phyloP scores from a whole-genome alignment of 2,113 vertebrate species.

The Promerops cafer region DNA sequence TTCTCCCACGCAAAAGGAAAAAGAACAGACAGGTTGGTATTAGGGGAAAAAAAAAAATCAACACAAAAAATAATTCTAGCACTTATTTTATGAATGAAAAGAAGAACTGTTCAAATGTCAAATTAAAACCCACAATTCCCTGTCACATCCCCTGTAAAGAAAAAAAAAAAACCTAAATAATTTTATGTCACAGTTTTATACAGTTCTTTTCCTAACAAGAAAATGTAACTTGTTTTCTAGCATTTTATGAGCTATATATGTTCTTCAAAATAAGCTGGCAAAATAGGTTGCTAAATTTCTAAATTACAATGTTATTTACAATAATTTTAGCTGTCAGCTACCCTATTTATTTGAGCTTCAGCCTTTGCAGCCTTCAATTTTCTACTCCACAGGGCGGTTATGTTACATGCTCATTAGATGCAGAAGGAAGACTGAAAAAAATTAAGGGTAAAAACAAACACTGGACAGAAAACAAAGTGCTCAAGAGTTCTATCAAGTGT shows the following conservation, averaged over 20 bases:
- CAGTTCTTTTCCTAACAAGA: background rate
- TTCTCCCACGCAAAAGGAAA: background rate
- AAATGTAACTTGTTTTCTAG: background rate
- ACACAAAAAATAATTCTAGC: background rate
- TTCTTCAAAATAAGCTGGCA: background rate
- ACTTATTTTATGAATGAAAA: background rate
- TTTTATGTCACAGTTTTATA: background rate
- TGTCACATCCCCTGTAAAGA: background rate
- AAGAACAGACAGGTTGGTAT: background rate
- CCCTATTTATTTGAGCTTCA: background rate
- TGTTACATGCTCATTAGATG: background rate
- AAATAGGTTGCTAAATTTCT: background rate
- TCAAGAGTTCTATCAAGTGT: background rate
- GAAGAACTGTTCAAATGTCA: background rate
- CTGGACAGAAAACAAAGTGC: slow-evolving; percentile 33
- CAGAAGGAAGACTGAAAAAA: slow-evolving; percentile 20
- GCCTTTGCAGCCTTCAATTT: slow-evolving; percentile 34
- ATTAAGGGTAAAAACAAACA: background rate
- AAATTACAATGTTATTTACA: slow-evolving; percentile 29
- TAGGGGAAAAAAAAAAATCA: background rate
- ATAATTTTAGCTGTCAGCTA: slow-evolving; percentile 28
- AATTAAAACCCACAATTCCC: background rate
- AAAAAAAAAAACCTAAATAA: background rate
- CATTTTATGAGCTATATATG: background rate
- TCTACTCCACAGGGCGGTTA: slow-evolving; percentile 19